Evolutionary conservation across 2,888 invertebrate species (phyloP).

Genomic region (Tipula helvola): DNA sequence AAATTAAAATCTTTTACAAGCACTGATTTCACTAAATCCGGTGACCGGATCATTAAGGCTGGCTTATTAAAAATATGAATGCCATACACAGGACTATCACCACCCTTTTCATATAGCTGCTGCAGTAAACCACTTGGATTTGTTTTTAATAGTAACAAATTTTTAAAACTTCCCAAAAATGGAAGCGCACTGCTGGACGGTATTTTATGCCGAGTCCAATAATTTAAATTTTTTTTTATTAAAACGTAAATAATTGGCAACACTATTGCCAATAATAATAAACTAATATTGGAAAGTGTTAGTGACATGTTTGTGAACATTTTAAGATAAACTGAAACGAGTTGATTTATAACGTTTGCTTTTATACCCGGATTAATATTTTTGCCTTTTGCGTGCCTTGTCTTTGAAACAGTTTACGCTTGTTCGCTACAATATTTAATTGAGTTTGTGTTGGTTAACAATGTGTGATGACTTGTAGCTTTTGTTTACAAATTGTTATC

Average conservation of each 20-base stretch:
- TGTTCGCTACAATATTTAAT: background rate
- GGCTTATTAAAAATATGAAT: conserved; percentile 36
- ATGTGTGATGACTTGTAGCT: background rate
- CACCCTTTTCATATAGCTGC: conserved; percentile 17
- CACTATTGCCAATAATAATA: background rate
- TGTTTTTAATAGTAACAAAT: background rate
- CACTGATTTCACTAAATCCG: conserved; percentile 35
- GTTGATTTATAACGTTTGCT: background rate
- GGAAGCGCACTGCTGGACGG: background rate
- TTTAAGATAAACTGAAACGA: background rate
- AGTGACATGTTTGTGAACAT: background rate
- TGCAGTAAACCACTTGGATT: background rate
- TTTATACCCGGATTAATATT: background rate
- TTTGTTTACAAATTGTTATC: background rate
- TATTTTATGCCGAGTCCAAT: background rate
- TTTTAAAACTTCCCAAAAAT: background rate
- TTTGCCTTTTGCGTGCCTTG: background rate
- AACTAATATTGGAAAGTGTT: background rate
- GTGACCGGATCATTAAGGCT: conserved; percentile 33
- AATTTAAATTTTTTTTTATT: background rate
- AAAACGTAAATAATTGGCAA: background rate
- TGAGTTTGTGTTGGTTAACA: background rate
- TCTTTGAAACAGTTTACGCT: background rate
- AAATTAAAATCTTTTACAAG: conserved; percentile 37
- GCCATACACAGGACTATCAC: conserved; percentile 28